Base-by-base conservation (phyloP, 1,140 invertebrate species). In the Steinernema feltiae region DNA sequence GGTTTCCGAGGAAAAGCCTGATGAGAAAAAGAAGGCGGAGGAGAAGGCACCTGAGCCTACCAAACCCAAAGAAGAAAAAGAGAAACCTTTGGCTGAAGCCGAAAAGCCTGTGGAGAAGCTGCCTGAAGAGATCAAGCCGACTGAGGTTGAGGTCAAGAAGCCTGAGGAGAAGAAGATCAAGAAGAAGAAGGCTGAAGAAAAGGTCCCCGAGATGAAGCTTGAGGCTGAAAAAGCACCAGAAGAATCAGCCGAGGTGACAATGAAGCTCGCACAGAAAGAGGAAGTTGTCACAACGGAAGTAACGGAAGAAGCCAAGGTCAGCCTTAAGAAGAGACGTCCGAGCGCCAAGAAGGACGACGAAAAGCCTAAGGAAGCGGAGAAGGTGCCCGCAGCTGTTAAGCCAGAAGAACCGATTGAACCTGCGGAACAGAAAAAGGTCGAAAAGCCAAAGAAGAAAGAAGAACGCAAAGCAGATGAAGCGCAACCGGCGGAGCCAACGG, bases 401-500 rank as follows among this genome's bases (percentile, higher is more conserved):
- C n/a, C n/a, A n/a, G n/a, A n/a, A n/a, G n/a, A n/a, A n/a, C n/a
- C n/a, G n/a, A n/a, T n/a, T n/a, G n/a, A n/a, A n/a, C n/a, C n/a
- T n/a, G n/a, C n/a, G n/a, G n/a, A 73, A 41, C 17, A 21, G 24
- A 46, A 32, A 41, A 53, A 73, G 53, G 32, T 48, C 48, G 69
- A 78, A 48, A 78, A 76, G 31, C 30, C 71, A 2, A 53, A 75
- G 24, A 78, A 71, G 69, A 72, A 78, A 30, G 41, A 53, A 2
- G 32, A 63, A 12, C 32, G 31, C 27, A 71, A 72, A 32, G 31
- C 32, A 17, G 21, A 32, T 24, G 35, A 35, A n/a, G 48, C 35
- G 71, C 35, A 73, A 27, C 21, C 48, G 1, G 35, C 30, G 24
- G 24, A 78, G n/a, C 31, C 3, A 15, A 27, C 24, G n/a, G 12